phyloP scores from a whole-genome alignment of 2,113 vertebrate species.

The Dipodomys ordii region DNA sequence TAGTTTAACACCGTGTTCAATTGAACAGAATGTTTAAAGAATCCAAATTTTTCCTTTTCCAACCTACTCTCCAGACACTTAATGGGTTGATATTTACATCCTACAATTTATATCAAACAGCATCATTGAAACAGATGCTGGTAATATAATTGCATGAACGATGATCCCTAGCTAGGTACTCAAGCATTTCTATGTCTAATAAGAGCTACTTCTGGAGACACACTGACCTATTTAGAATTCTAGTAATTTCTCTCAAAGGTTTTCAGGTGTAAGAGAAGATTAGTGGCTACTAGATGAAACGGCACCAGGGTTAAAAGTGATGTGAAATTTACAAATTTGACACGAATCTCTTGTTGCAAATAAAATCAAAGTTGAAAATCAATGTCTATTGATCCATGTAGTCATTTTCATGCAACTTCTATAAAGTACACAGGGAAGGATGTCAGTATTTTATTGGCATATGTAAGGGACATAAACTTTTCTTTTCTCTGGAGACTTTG shows the following conservation, averaged over 20 bases:
- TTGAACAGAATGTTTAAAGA: constrained; percentile 65
- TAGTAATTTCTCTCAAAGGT: not conserved
- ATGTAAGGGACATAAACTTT: not conserved
- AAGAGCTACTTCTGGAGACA: constrained; percentile 1
- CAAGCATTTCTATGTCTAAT: not conserved
- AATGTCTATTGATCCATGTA: not conserved
- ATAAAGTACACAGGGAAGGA: not conserved
- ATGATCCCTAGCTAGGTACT: constrained; percentile 4
- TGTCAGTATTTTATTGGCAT: not conserved
- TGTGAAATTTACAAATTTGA: constrained; percentile 17
- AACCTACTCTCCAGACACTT: constrained; percentile 25
- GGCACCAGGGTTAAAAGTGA: not conserved
- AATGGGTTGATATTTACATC: constrained; percentile 60
- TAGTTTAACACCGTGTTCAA: constrained; percentile 36
- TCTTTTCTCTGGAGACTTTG: not conserved
- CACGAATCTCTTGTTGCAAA: constrained; percentile 40
- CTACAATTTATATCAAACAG: constrained; percentile 54
- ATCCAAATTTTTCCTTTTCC: constrained; percentile 32
- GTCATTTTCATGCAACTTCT: constrained; percentile 47
- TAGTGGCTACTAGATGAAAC: not conserved
- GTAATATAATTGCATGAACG: constrained; percentile 54
- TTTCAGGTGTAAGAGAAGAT: constrained; percentile 37
- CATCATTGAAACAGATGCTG: constrained; percentile 54
- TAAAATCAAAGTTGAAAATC: constrained; percentile 54
- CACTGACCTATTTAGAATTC: constrained; percentile 38